A percentile compares a stretch with the other conserved stretches of the same genome.
These are phyloP conservation scores for Brachypterus glaber DNA, from an alignment of 2,888 invertebrate species.

Conservation along the genomic window DNA sequence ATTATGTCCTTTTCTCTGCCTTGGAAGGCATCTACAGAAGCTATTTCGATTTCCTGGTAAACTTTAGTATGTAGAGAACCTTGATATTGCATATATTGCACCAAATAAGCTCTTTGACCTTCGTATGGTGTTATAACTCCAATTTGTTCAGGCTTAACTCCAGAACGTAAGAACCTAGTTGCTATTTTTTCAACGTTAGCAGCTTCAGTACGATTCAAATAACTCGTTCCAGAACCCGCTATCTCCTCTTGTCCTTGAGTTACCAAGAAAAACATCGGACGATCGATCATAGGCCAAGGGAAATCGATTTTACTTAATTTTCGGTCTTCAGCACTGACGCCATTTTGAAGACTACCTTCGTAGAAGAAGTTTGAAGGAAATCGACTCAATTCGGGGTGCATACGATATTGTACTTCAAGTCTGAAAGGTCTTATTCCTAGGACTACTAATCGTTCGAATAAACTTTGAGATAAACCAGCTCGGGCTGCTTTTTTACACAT, in stretches of 20 bases:
- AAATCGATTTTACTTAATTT: constrained; percentile 86
- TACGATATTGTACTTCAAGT: constrained; percentile 95
- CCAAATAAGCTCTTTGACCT: constrained; percentile 94
- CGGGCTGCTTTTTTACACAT: constrained; percentile 99
- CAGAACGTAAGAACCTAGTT: constrained; percentile 87
- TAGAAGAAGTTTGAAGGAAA: constrained; percentile 99
- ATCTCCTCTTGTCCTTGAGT: constrained; percentile 99
- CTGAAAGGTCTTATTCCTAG: constrained; percentile 95
- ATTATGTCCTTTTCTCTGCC: constrained; percentile 99
- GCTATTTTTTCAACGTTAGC: constrained; percentile 97
- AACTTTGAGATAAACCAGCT: constrained; percentile 92
- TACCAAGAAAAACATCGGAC: constrained; percentile 98
- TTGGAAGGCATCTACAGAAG: constrained; percentile 98
- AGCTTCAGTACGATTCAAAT: constrained; percentile 96
- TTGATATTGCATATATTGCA: constrained; percentile 98
- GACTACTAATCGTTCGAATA: constrained; percentile 95
- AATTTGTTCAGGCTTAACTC: constrained; percentile 95
- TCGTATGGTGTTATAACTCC: constrained; percentile 99
- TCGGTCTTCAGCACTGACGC: constrained; percentile 93
- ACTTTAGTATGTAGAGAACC: constrained; percentile 93
- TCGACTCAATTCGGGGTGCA: constrained; percentile 95
- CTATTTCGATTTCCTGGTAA: constrained; percentile 98
- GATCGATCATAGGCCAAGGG: constrained; percentile 93
- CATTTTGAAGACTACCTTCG: constrained; percentile 97
- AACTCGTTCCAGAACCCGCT: constrained; percentile 96